These are phyloP conservation scores for Anhinga rufa DNA, from an alignment of 2,113 vertebrate genomes.

Conservation along the genomic window DNA sequence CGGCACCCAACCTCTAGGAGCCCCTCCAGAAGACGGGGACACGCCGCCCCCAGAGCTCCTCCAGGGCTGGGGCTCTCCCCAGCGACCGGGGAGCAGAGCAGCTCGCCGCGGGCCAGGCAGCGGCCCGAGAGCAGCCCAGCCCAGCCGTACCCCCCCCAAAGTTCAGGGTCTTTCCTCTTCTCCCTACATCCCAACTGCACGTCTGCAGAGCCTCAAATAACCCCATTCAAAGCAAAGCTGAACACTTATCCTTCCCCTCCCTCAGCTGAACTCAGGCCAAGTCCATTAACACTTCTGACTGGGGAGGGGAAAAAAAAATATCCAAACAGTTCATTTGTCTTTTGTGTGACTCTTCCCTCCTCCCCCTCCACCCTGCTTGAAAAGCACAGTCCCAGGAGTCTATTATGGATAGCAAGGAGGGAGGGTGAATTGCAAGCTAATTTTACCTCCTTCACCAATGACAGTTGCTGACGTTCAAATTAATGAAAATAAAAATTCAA, in stretches of 20 bases:
- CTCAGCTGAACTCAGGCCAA: not conserved
- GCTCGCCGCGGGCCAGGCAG: not conserved
- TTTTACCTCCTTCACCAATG: slow-evolving; percentile 52
- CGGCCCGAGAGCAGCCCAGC: accelerated
- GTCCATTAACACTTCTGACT: slow-evolving; percentile 21
- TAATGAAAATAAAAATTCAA: slow-evolving; percentile 58
- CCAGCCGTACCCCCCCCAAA: not conserved
- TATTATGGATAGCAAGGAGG: not conserved
- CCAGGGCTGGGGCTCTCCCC: not conserved
- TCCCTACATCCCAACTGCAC: not conserved
- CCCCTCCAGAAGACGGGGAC: not conserved
- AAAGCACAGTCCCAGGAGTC: slow-evolving; percentile 3
- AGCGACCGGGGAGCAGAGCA: not conserved
- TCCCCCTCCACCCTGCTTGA: not conserved
- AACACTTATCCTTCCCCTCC: not conserved
- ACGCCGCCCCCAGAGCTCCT: accelerated
- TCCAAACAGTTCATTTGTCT: slow-evolving; percentile 29
- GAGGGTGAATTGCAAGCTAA: slow-evolving; percentile 22
- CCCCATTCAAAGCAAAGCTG: not conserved
- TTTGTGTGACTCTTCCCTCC: slow-evolving; percentile 2
- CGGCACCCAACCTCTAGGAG: not conserved
- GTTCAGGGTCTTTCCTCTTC: not conserved
- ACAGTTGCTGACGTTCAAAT: slow-evolving; percentile 52
- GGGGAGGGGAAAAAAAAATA: not conserved
- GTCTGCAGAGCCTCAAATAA: slow-evolving; percentile 4